phyloP scores from a whole-genome alignment of 2,113 vertebrate genomes.

The Pomatorhinus ruficollis region DNA sequence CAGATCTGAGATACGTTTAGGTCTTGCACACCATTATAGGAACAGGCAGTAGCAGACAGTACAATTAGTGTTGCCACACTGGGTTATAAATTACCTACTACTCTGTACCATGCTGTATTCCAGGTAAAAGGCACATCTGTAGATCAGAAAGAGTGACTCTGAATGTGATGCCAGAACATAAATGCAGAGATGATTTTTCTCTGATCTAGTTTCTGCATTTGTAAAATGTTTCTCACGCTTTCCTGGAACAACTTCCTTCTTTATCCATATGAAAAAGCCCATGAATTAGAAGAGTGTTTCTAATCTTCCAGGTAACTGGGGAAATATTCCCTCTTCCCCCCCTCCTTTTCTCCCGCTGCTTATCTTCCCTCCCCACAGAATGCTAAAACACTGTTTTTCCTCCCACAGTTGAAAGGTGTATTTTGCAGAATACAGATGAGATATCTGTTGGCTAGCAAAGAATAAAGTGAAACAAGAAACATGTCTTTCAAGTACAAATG shows the following conservation, averaged over 20 bases:
- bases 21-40: not conserved
- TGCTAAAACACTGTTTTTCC: conserved; percentile 16
- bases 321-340: conserved; percentile 20
- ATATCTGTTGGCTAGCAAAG: conserved; percentile 64
- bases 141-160: conserved; percentile 10
- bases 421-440: conserved; percentile 71
- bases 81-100: not conserved
- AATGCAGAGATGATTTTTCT: not conserved
- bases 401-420: conserved; percentile 41
- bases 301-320: conserved; percentile 49
- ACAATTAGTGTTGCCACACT: not conserved
- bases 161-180: not conserved
- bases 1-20: accelerated
- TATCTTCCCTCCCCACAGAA: conserved; percentile 9
- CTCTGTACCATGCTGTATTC: not conserved
- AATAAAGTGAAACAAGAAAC: not conserved
- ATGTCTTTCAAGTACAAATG: conserved; percentile 65
- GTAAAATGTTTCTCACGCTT: conserved; percentile 41
- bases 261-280: conserved; percentile 16
- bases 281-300: conserved; percentile 39
- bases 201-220: conserved; percentile 57
- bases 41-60: not conserved
- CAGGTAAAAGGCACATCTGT: conserved; percentile 9
- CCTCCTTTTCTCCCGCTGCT: not conserved
- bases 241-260: conserved; percentile 43